These are phyloP conservation scores for Acanthococcus lagerstroemiae DNA, from an alignment of 2,888 invertebrate genomes.

Conservation along the genomic window DNA sequence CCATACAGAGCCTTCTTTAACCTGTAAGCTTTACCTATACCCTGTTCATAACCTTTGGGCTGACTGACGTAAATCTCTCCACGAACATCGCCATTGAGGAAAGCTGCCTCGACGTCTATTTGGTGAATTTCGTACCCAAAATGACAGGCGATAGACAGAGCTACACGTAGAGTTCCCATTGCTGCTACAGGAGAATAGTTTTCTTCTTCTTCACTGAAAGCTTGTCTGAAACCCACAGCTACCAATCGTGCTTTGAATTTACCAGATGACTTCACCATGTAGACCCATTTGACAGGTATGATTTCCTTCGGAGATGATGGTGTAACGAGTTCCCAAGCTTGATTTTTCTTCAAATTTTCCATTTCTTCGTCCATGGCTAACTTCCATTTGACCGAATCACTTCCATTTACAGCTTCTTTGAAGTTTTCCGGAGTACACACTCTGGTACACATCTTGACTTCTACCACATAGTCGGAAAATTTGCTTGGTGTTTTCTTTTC, in stretches of 20 bases:
- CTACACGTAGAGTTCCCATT: constrained; percentile 15
- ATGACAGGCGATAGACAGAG: constrained; percentile 30
- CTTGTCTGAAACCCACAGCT: constrained; percentile 31
- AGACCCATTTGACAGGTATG: not conserved
- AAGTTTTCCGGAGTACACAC: not conserved
- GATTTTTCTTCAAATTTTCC: not conserved
- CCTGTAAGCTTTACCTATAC: no score
- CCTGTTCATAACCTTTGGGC: no score
- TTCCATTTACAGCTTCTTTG: not conserved
- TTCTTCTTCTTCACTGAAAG: constrained; percentile 1
- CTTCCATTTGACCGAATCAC: not conserved
- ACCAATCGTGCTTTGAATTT: constrained; percentile 12
- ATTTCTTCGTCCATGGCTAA: not conserved
- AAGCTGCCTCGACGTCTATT: constrained; percentile 35
- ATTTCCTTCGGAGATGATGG: not conserved
- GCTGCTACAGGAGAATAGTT: constrained; percentile 6
- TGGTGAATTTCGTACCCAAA: no score
- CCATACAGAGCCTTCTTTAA: no score
- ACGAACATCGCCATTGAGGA: constrained; percentile 25
- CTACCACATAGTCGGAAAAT: not conserved
- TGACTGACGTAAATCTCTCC: constrained; percentile 33
- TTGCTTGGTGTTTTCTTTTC: not conserved
- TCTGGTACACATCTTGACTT: not conserved
- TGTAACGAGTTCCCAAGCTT: not conserved
- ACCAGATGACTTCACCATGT: not conserved